Evolutionary conservation across 2,888 invertebrate species (phyloP).

Genomic region (Andrena camellia): DNA sequence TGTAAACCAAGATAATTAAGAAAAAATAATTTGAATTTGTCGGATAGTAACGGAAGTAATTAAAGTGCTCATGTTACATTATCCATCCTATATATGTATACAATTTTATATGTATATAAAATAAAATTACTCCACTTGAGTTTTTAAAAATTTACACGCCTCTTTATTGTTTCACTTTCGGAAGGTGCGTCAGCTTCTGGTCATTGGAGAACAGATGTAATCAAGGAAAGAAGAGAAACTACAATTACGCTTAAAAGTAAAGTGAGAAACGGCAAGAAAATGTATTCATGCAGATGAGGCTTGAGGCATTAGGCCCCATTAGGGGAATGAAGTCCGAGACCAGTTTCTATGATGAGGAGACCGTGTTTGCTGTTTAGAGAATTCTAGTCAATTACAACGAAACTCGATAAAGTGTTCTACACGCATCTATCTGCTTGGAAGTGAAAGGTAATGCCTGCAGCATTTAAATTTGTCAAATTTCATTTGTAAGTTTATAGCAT

Average conservation of each 20-base stretch:
- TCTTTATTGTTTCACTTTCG: no score
- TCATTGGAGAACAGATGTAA: background rate
- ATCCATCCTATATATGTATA: no score
- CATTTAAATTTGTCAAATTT: background rate
- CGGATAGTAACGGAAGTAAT: no score
- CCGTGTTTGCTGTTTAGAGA: background rate
- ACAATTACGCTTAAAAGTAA: background rate
- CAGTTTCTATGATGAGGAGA: background rate
- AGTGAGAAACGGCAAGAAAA: background rate
- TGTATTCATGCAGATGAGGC: background rate
- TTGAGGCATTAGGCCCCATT: background rate
- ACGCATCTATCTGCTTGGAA: background rate
- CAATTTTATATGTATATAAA: no score
- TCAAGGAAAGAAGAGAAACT: background rate
- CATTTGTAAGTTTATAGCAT: background rate
- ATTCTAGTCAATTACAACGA: conserved; percentile 2
- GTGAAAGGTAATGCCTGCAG: background rate
- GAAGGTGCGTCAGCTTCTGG: no score
- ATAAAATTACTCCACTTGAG: no score
- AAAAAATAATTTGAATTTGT: no score
- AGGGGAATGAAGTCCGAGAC: background rate
- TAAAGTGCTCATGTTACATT: no score
- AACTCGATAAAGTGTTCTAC: background rate
- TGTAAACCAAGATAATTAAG: no score
- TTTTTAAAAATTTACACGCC: no score